A percentile compares a stretch with the other conserved stretches of the same genome.
These are phyloP conservation scores for Andrena dorsata DNA, from an alignment of 2,888 invertebrate species.

Conservation along the genomic window DNA sequence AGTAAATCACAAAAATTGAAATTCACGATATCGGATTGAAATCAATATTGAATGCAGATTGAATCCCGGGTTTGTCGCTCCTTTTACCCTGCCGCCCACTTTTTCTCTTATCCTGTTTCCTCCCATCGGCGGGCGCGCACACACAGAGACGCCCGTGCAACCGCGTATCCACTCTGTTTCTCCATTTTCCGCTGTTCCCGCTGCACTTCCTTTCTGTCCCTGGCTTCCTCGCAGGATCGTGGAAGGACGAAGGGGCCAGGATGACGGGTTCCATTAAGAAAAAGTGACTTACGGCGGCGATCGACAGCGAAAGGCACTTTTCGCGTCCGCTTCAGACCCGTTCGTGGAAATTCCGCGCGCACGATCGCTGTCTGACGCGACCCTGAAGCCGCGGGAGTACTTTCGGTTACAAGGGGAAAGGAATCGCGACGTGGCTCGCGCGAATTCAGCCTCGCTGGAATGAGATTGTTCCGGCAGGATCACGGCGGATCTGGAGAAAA, in stretches of 20 bases:
- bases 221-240: conserved; percentile 35
- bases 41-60: conserved; percentile 84
- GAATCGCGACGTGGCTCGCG: neutral
- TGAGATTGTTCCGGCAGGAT: neutral
- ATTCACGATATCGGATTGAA: conserved; percentile 81
- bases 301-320: conserved; percentile 80
- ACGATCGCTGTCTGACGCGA: conserved; percentile 31
- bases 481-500: neutral
- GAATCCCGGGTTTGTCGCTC: conserved; percentile 73
- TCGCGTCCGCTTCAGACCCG: conserved; percentile 50
- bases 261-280: conserved; percentile 80
- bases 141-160: neutral
- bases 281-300: conserved; percentile 80
- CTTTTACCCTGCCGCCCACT: conserved; percentile 34
- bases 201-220: conserved; percentile 34
- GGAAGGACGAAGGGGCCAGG: conserved; percentile 61
- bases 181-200: conserved; percentile 47
- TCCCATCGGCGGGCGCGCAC: conserved; percentile 2
- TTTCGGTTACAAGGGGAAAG: neutral
- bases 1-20: conserved; percentile 83
- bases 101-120: conserved; percentile 38
- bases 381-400: conserved; percentile 16
- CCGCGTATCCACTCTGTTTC: conserved; percentile 47
- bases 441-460: neutral
- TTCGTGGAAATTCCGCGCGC: conserved; percentile 63